Evolutionary conservation across 92 coral and sea anemone species (phyloP), one percentile per base, ranked within the genome.

Genomic region (Epizoanthus ramosus): DNA sequence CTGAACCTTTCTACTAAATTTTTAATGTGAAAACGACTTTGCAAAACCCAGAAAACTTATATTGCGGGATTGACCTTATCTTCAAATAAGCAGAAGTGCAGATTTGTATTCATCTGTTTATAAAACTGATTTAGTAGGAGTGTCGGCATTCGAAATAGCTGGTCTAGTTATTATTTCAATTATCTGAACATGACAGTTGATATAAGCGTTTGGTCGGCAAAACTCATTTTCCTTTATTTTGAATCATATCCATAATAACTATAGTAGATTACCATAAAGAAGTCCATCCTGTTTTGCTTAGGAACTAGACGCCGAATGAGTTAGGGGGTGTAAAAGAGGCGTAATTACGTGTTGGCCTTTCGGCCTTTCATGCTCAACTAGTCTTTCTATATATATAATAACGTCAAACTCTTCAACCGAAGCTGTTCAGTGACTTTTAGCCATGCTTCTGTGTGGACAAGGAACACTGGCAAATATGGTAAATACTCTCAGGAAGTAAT

Each of bases 171-270:
- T 93, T 90, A 88, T 86, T 93, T 64, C 90, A 84, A 91, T 89
- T 91, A 89, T 89, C 90, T 58, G 86, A 87, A 85, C 79, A 86
- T 89, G 93, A 86, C 98, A 93, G 88, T 86, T 76, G 75, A 84
- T 74, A 75, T 87, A 92, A 77, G 85, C 80, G 84, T 80, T 67
- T 88, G 87, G 71, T 60, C 82, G 68, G 54, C 58, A 58, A 54
- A 80, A 54, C 56, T 57, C 60, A 25, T 57, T 76, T 73, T 79
- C 60, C 19, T 18, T 67, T 67, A 45, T 84, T 67, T 84, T 80
- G 81, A 73, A 70, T 85, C 73, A 50, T 79, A 41, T 41, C 15
- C 19, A 63, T 77, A 77, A 77, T 77, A 6, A 57, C 70, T 41
- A 22, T 68, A 77, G 63, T 61, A 61, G 82, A 77, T 45, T 39